Percentiles rank a stretch among this genome's conserved stretches.
Evolutionary conservation across 2,888 invertebrate species (phyloP).

Genomic region (Cyrtodaria siliqua): DNA sequence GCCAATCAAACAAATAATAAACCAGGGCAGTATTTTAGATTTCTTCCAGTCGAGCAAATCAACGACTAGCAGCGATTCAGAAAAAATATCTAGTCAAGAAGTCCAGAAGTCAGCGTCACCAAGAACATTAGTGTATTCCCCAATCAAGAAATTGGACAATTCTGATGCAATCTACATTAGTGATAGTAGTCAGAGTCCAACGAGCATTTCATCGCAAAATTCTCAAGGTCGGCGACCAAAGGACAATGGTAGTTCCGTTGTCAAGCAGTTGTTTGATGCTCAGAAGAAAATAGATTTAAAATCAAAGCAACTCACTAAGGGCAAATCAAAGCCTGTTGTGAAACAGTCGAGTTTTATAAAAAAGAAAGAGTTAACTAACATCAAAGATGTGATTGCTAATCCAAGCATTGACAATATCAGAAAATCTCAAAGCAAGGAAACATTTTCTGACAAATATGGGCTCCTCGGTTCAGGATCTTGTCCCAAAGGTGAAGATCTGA

Average conservation of each 20-base stretch:
- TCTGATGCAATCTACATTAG: constrained; percentile 63
- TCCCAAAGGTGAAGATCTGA: constrained; percentile 17
- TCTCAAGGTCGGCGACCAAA: constrained; percentile 13
- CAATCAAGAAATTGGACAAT: constrained; percentile 64
- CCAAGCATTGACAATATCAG: background rate
- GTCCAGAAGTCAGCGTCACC: too few species aligned
- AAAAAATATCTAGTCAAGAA: constrained; percentile 1
- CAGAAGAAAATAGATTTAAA: constrained; percentile 34
- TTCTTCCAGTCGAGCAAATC: constrained; percentile 38
- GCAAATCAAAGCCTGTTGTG: too few species aligned
- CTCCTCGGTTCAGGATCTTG: constrained; percentile 68
- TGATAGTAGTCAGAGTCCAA: constrained; percentile 55
- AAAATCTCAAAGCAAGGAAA: background rate
- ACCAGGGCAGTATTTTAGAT: constrained; percentile 51
- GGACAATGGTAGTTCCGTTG: constrained; percentile 54
- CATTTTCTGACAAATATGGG: constrained; percentile 60
- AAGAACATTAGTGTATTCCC: constrained; percentile 68
- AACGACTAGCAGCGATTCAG: background rate
- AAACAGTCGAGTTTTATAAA: too few species aligned
- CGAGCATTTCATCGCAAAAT: constrained; percentile 54
- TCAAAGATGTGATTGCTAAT: constrained; percentile 32
- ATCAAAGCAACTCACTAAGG: background rate
- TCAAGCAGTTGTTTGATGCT: constrained; percentile 70
- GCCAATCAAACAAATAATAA: constrained; percentile 41
- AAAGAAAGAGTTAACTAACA: constrained; percentile 15